Evolutionary conservation across 2,113 vertebrate genomes (phyloP), one percentile per base, ranked within the genome.

Genomic region (Lichenostomus cassidix): DNA sequence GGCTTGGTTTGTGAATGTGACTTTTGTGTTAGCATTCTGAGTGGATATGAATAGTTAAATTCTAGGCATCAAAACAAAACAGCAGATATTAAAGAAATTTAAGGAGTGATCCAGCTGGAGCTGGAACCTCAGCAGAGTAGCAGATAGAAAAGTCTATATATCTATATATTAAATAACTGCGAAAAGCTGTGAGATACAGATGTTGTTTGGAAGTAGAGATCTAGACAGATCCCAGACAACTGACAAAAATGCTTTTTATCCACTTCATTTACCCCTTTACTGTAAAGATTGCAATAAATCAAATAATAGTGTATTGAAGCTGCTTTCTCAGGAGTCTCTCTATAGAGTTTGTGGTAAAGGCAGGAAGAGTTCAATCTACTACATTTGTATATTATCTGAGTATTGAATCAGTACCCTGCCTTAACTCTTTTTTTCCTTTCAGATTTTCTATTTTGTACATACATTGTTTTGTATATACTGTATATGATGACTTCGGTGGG

Each of bases 401-500:
- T 90, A 50, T 88, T 58, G 21, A 79, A 68, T 83, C 21, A 64
- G 41, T 89, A 55, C 37, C 4, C 37, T 94, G 21, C 27, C 18
- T 82, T 95, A 88, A 90, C 58, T 80, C 33, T 33, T 74, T 52
- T 59, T 52, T 89, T 46, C 69, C 33, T 97, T 98, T 58, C 98
- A 99, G 99, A 98, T 99, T 99, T 99, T 99, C 98, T 99, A 98
- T 99, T 99, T 99, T 99, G 99, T 99, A 99, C 98, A 99, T 99
- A 99, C 99, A 82, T 98, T 99, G 98, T 99, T 99, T 99, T 99
- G 99, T 99, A 99, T 99, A 99, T 99, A 99, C 99, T 99, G 98
- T 99, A 98, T 98, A 99, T 99, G 98, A 99, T 99, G 99, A 99
- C 99, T 98, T 99, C 99, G 22, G 97, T 99, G 98, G 98, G 98